Evolutionary conservation across 2,113 vertebrate genomes (phyloP), one percentile per base, ranked within the genome.

Genomic region (Psilopsiagon aymara): DNA sequence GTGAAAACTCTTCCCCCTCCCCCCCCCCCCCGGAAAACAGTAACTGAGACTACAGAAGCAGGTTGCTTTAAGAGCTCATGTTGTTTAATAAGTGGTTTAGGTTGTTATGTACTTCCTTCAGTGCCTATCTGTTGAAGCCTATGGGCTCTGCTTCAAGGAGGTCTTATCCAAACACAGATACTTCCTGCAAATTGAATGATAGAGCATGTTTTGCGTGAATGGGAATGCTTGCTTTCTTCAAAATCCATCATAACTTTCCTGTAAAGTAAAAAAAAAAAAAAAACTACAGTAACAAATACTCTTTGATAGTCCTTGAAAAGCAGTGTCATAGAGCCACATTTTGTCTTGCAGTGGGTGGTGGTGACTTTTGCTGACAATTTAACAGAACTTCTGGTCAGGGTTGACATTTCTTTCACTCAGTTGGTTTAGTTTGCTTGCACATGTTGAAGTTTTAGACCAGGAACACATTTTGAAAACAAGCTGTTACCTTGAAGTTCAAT

Each of bases 371-470:
- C 52, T 67, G 70, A 47, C 25, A 39, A 0, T 27, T 35, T 37
- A 85, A 46, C 39, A 5, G 24, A 82, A 82, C 4, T 51, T 82
- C 7, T 0, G 8, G 66, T 28, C 0, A 12, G 23, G 43, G 33
- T 69, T 82, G 51, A 71, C 27, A 37, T 12, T 74, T 83, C 13
- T 44, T 64, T 51, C 31, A 62, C 16, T 78, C 20, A 35, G 2
- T 71, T 21, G 2, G 6, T 66, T 83, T 37, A 9, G 14, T 77
- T 86, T 69, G 49, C 21, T 29, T 78, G 21, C 20, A 5, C 28
- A 11, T 47, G 82, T 59, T 28, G 55, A 7, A 39, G 31, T 74
- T 77, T 64, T 46, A 68, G 25, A 49, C 25, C 25, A 33, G 37
- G 79, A 86, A 18, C 46, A 24, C n/a, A 27, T 85, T 82, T 89